phyloP scores from a whole-genome alignment of 1,140 invertebrate genomes.

The Lepidostoma basale region DNA sequence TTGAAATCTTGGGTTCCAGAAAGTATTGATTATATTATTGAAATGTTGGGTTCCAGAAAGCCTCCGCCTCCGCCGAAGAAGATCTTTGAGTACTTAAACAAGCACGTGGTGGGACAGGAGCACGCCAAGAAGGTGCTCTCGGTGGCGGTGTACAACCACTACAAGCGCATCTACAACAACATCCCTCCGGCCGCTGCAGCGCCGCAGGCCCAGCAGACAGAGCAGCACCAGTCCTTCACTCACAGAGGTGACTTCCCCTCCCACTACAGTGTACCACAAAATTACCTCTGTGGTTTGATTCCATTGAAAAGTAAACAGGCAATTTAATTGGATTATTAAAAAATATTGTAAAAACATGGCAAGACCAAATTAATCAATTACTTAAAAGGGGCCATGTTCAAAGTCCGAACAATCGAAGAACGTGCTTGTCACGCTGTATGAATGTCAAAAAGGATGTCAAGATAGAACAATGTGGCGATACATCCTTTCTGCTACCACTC shows the following conservation, averaged over 20 bases:
- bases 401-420: too few species aligned
- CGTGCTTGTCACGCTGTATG: too few species aligned
- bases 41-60: conserved; percentile 68
- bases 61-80: conserved; percentile 94
- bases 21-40: not conserved
- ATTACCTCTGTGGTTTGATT: not conserved
- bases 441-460: too few species aligned
- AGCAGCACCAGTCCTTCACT: conserved; percentile 72
- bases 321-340: too few species aligned
- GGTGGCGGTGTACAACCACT: conserved; percentile 99
- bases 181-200: conserved; percentile 66
- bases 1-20: not conserved
- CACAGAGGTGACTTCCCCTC: conserved; percentile 68
- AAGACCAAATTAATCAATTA: too few species aligned
- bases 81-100: conserved; percentile 95
- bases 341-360: too few species aligned
- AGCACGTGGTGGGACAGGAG: conserved; percentile 97
- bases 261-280: conserved; percentile 40
- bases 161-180: conserved; percentile 97
- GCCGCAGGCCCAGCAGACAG: conserved; percentile 54
- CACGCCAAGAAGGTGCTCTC: conserved; percentile 98
- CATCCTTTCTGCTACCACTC: too few species aligned
- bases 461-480: too few species aligned
- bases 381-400: too few species aligned
- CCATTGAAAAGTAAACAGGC: too few species aligned